A percentile compares a stretch with the other conserved stretches of the same genome.
Conservation (phyloP, 2,888 invertebrate genomes). For the Macropis europaea region DNA sequence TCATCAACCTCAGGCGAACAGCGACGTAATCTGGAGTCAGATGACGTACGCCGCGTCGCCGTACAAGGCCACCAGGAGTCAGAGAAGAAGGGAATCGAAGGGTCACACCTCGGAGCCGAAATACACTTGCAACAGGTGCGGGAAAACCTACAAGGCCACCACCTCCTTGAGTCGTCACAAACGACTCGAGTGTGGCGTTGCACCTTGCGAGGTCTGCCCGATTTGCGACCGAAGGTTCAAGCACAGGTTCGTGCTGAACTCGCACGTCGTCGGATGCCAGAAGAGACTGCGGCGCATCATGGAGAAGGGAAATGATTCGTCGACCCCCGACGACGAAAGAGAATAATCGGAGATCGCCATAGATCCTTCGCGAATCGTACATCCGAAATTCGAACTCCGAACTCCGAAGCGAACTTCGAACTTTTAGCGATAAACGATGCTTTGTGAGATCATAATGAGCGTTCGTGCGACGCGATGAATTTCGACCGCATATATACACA, state of each 20-base stretch:
- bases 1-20: slow-evolving; percentile 41
- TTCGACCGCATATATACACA: neutral
- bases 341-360: slow-evolving; percentile 18
- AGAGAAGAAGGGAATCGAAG: slow-evolving; percentile 14
- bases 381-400: too few relatives aligned
- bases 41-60: slow-evolving; percentile 8
- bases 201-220: slow-evolving; percentile 78
- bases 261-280: slow-evolving; percentile 74
- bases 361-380: neutral
- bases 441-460: too few relatives aligned
- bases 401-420: neutral
- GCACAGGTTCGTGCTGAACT: slow-evolving; percentile 78
- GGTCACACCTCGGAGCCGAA: slow-evolving; percentile 56
- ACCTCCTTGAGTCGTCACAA: slow-evolving; percentile 80
- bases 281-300: slow-evolving; percentile 63
- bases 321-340: slow-evolving; percentile 11
- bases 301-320: slow-evolving; percentile 58
- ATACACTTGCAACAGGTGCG: slow-evolving; percentile 76
- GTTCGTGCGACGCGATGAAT: too few relatives aligned
- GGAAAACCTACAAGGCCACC: slow-evolving; percentile 77
- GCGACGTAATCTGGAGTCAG: slow-evolving; percentile 46
- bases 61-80: slow-evolving; percentile 28
- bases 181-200: slow-evolving; percentile 79
- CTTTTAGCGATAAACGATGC: neutral
- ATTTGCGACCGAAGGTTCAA: slow-evolving; percentile 79